Conservation (phyloP, 1,140 invertebrate species). For the silkworm (Bombyx mori) region DNA sequence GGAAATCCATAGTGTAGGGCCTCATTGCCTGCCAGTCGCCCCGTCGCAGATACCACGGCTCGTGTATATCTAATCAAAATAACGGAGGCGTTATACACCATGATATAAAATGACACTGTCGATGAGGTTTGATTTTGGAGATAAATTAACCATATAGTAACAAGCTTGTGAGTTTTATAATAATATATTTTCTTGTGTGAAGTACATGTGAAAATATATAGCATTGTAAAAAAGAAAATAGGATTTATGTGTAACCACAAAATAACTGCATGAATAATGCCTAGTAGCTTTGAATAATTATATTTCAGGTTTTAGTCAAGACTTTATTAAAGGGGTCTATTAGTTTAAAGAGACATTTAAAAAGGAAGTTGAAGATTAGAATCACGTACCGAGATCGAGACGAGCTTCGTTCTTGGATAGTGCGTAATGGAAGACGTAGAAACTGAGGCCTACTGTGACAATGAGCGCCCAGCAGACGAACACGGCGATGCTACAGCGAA, state of each 20-base stretch:
- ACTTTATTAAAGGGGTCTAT: too few species aligned
- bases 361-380: neutral
- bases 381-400: slow-evolving; percentile 46
- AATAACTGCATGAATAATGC: too few species aligned
- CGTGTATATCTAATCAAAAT: slow-evolving; percentile 45
- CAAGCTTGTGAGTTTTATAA: too few species aligned
- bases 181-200: too few species aligned
- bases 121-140: too few species aligned
- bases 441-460: slow-evolving; percentile 37
- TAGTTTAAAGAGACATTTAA: neutral
- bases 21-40: slow-evolving; percentile 51
- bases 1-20: slow-evolving; percentile 24
- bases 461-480: slow-evolving; percentile 54
- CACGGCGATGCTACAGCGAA: slow-evolving; percentile 56
- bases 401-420: slow-evolving; percentile 19
- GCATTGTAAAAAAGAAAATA: too few species aligned
- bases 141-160: too few species aligned
- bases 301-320: too few species aligned
- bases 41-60: slow-evolving; percentile 50
- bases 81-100: slow-evolving; percentile 4
- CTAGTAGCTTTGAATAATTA: too few species aligned
- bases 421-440: slow-evolving; percentile 39
- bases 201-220: too few species aligned
- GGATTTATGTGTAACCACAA: too few species aligned
- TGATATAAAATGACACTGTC: too few species aligned